These are phyloP conservation scores for Ornithoptera alexandrae DNA, from an alignment of 2,888 invertebrate genomes.

Conservation along the genomic window DNA sequence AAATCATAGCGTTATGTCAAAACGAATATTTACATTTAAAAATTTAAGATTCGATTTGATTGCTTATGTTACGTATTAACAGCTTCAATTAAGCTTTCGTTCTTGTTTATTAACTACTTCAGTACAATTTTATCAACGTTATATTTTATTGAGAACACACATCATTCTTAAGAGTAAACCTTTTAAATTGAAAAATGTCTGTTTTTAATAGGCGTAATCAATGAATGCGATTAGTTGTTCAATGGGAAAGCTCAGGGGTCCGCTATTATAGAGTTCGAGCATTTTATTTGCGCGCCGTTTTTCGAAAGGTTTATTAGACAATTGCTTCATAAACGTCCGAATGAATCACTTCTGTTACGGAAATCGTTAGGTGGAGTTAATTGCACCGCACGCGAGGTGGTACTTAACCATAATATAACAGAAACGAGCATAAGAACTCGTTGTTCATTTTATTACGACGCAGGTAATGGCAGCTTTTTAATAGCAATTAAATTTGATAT, in stretches of 20 bases:
- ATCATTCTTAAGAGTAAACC: background rate
- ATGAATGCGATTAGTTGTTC: constrained; percentile 10
- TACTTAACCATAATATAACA: constrained; percentile 43
- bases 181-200: background rate
- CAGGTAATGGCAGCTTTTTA: constrained; percentile 22
- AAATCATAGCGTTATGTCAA: no score
- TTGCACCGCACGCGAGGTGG: constrained; percentile 46
- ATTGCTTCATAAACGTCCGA: constrained; percentile 38
- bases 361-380: constrained; percentile 41
- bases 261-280: constrained; percentile 11
- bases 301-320: constrained; percentile 32
- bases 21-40: no score
- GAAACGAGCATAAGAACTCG: constrained; percentile 37
- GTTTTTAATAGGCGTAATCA: constrained; percentile 10
- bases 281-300: constrained; percentile 26
- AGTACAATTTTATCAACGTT: background rate
- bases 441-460: constrained; percentile 26
- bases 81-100: no score
- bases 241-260: constrained; percentile 3
- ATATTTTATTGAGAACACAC: background rate
- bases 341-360: constrained; percentile 36
- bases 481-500: constrained; percentile 24
- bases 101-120: background rate
- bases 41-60: no score
- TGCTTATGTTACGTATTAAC: no score